Percentiles rank a stretch among this genome's conserved stretches.
Conservation (phyloP, 2,113 vertebrate genomes). For the Meles meles region DNA sequence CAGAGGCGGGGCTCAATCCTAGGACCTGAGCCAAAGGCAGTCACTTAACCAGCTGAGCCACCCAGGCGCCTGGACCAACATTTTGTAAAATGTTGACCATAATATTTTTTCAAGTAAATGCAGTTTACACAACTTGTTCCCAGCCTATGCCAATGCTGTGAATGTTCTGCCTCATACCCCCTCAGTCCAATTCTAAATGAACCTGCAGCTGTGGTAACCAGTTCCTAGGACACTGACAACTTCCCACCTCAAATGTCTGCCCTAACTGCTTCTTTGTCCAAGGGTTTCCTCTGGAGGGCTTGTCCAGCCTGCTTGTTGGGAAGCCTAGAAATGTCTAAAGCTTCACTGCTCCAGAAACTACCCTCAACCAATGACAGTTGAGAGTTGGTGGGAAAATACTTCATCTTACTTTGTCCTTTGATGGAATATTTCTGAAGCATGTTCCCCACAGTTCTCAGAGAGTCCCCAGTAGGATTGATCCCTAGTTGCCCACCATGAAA, state of each 20-base stretch:
- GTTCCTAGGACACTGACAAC: background rate
- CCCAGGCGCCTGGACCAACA: background rate
- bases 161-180: background rate
- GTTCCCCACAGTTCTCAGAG: background rate
- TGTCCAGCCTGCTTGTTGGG: background rate
- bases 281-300: background rate
- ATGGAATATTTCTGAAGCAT: background rate
- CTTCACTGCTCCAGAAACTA: background rate
- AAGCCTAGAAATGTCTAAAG: background rate
- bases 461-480: background rate
- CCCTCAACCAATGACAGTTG: background rate
- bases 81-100: background rate
- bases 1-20: too few species aligned
- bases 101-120: background rate
- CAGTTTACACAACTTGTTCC: background rate
- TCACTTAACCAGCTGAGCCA: too few species aligned
- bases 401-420: background rate
- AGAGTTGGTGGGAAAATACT: background rate
- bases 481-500: background rate
- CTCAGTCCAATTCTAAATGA: background rate
- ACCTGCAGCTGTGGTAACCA: background rate
- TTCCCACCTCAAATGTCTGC: background rate
- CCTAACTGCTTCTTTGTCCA: background rate
- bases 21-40: too few species aligned
- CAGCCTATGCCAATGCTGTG: background rate